Percentiles rank a stretch among this genome's conserved stretches.
Conservation (phyloP, 2,888 invertebrate species). For the Elegia similella region DNA sequence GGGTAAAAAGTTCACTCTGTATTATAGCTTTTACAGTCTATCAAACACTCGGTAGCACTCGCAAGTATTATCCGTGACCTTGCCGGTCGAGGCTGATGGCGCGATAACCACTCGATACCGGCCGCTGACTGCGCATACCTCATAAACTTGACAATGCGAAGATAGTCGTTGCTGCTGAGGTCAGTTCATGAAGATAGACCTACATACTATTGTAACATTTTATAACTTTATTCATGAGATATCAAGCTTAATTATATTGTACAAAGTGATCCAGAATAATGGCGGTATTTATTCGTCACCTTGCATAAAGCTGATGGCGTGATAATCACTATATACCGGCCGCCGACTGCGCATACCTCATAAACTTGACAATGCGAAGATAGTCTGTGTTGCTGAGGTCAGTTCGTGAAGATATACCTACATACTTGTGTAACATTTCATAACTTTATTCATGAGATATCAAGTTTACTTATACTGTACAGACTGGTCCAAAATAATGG, state of each 20-base stretch:
- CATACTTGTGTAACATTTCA: no score
- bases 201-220: no score
- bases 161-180: neutral
- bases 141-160: slow-evolving; percentile 29
- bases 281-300: neutral
- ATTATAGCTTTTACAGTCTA: neutral
- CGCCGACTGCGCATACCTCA: neutral
- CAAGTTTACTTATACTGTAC: no score
- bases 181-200: no score
- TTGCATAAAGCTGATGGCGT: neutral
- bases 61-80: neutral
- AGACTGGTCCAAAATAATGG: no score
- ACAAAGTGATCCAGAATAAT: no score
- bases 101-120: slow-evolving; percentile 1
- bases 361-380: slow-evolving; percentile 28
- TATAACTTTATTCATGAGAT: no score
- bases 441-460: no score
- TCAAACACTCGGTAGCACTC: neutral
- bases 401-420: no score
- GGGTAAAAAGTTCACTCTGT: no score
- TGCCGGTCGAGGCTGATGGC: neutral
- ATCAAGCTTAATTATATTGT: no score
- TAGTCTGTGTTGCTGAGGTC: neutral
- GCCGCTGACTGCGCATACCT: neutral
- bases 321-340: neutral